Conservation (phyloP, 2,888 invertebrate genomes). For the Troides aeacus region DNA sequence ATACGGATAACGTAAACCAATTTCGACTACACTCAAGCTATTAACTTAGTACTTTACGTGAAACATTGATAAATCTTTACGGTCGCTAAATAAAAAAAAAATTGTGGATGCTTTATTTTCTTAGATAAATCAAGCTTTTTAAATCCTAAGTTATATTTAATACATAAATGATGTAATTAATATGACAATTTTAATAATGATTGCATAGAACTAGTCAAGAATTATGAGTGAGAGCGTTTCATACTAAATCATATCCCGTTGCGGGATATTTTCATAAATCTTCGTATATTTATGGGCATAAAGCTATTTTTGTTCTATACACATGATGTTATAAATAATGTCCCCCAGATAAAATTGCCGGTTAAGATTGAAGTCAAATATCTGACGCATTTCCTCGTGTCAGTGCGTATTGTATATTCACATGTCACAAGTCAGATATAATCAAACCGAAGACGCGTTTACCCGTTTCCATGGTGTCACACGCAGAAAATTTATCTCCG, state of each 20-base stretch:
- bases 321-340: neutral
- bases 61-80: neutral
- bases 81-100: neutral
- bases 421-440: constrained; percentile 18
- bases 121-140: neutral
- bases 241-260: too few species aligned
- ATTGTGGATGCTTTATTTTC: neutral
- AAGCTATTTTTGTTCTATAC: too few species aligned
- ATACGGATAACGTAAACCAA: constrained; percentile 9
- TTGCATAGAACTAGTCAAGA: too few species aligned
- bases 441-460: constrained; percentile 12
- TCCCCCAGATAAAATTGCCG: neutral
- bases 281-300: too few species aligned
- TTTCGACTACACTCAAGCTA: neutral
- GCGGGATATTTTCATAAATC: too few species aligned
- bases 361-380: constrained; percentile 9
- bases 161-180: too few species aligned
- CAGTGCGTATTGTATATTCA: constrained; percentile 11
- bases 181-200: too few species aligned
- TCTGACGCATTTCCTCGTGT: constrained; percentile 20
- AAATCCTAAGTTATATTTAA: too few species aligned
- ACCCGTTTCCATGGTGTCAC: too few species aligned
- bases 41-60: neutral
- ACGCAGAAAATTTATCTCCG: too few species aligned
- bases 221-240: too few species aligned